phyloP scores from a whole-genome alignment of 2,888 invertebrate species.

The Sminthurides aquaticus region DNA sequence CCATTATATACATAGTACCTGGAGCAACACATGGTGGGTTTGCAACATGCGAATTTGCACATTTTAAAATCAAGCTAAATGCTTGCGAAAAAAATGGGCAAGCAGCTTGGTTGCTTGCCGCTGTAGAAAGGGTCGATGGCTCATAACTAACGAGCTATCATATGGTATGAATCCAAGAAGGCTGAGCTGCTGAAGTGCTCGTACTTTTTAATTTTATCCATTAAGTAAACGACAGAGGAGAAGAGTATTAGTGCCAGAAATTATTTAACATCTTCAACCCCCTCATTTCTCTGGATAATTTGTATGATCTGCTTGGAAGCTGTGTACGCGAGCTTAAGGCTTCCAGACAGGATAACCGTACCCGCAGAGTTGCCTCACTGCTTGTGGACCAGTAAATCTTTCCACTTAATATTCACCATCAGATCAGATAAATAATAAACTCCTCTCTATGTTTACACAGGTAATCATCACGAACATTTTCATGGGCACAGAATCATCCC shows the following conservation, averaged over 20 bases:
- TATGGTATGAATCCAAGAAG: no score
- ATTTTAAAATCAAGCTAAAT: no score
- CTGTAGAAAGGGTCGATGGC: no score
- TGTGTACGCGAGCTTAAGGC: background rate
- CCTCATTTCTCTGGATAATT: background rate
- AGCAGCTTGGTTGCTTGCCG: no score
- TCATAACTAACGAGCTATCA: no score
- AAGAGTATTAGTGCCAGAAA: background rate
- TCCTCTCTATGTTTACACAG: slow-evolving; percentile 18
- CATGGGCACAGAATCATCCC: background rate
- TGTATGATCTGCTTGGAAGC: background rate
- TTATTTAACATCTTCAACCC: background rate
- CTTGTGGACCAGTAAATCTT: slow-evolving; percentile 1
- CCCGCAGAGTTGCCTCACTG: slow-evolving; percentile 1
- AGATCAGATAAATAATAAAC: slow-evolving; percentile 23
- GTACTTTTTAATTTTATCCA: no score
- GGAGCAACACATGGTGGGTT: no score
- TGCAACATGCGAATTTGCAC: no score
- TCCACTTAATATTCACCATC: slow-evolving; percentile 19
- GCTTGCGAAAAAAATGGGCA: no score
- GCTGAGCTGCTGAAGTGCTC: no score
- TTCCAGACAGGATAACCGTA: background rate
- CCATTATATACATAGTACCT: no score
- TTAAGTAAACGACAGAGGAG: background rate
- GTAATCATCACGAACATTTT: slow-evolving; percentile 20